phyloP scores from a whole-genome alignment of 1,140 invertebrate genomes.

The Hylaeus anthracinus region DNA sequence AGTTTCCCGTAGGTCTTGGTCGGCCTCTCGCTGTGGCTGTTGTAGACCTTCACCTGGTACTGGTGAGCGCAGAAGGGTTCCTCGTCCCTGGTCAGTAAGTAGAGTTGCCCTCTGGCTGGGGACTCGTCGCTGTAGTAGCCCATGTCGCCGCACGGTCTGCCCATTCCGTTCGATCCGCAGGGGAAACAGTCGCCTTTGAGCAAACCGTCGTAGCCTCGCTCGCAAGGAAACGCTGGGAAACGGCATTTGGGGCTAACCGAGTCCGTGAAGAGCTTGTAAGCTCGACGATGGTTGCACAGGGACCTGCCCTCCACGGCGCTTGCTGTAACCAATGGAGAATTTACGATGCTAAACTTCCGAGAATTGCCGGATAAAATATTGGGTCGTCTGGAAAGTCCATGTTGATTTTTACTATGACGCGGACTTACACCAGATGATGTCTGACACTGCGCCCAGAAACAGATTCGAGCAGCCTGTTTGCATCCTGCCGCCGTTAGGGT shows the following conservation, averaged over 20 bases:
- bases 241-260: slow-evolving; percentile 94
- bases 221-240: slow-evolving; percentile 93
- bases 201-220: slow-evolving; percentile 90
- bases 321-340: slow-evolving; percentile 77
- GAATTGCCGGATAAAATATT: no score
- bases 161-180: slow-evolving; percentile 81
- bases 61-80: slow-evolving; percentile 97
- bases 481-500: slow-evolving; percentile 94
- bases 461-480: slow-evolving; percentile 92
- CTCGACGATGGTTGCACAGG: slow-evolving; percentile 94
- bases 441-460: slow-evolving; percentile 94
- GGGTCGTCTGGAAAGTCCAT: no score
- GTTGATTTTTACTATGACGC: no score
- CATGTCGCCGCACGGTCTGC: slow-evolving; percentile 92
- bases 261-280: slow-evolving; percentile 96
- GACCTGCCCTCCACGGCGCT: slow-evolving; percentile 92
- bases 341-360: no score
- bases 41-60: slow-evolving; percentile 91
- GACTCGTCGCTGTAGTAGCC: slow-evolving; percentile 95
- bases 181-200: slow-evolving; percentile 88
- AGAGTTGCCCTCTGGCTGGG: slow-evolving; percentile 90
- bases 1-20: slow-evolving; percentile 90
- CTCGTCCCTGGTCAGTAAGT: slow-evolving; percentile 92
- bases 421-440: slow-evolving; percentile 93
- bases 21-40: slow-evolving; percentile 84